These are phyloP conservation scores for Lumbricus terrestris DNA, from an alignment of 2,888 invertebrate genomes.

Conservation along the genomic window DNA sequence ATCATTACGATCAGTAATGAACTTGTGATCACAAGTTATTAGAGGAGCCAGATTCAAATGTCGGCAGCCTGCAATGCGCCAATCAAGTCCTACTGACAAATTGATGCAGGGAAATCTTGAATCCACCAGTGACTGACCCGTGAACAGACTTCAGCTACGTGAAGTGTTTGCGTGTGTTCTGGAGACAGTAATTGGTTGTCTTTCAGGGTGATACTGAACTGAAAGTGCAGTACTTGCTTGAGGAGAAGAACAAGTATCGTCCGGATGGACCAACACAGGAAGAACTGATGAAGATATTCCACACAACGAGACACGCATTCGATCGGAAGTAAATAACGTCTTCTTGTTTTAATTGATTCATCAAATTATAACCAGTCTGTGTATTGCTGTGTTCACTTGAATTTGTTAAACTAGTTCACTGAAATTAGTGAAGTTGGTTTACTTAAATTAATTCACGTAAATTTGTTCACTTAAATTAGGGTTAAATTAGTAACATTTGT, in stretches of 20 bases:
- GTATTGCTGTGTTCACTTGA: not conserved
- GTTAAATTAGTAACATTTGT: not conserved
- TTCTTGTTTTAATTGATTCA: not conserved
- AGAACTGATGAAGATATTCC: slow-evolving; percentile 35
- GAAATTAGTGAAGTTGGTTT: not conserved
- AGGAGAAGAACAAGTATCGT: slow-evolving; percentile 45
- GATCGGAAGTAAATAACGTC: slow-evolving; percentile 13
- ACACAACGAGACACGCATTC: slow-evolving; percentile 31
- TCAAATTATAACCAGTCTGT: not conserved
- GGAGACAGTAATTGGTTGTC: not conserved
- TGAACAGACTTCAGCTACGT: not conserved
- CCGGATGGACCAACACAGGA: slow-evolving; percentile 40
- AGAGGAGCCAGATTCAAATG: no score
- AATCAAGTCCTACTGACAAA: no score
- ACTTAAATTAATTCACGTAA: not conserved
- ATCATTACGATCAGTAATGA: no score
- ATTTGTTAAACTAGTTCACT: not conserved
- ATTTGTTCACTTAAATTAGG: no score
- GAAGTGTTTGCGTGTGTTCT: not conserved
- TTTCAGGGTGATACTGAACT: slow-evolving; percentile 62
- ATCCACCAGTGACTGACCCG: not conserved
- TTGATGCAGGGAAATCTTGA: no score
- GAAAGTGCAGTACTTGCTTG: slow-evolving; percentile 63
- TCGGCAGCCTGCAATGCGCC: no score
- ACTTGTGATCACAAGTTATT: no score